Percentiles rank a stretch among this genome's conserved stretches.
These are phyloP conservation scores for Cassiopea xamachana DNA, from an alignment of 30 jellyfish, hydroid and myxozoan species.

Conservation along the genomic window DNA sequence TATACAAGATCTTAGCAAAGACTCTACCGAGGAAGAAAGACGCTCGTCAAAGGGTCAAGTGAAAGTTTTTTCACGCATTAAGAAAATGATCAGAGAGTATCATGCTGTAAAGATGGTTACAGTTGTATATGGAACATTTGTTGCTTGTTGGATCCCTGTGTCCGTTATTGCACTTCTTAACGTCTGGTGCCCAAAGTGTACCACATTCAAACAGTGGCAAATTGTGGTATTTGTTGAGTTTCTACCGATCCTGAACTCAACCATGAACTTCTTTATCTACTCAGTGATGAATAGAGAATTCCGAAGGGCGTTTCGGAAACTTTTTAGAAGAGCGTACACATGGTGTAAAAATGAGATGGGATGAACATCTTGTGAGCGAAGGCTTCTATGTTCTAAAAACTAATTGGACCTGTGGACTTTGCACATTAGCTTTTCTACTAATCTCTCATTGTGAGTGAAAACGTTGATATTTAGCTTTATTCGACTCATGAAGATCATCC, in stretches of 20 bases:
- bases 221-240: slow-evolving; percentile 64
- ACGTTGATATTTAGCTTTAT: no score
- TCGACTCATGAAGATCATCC: no score
- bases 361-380: neutral
- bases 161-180: slow-evolving; percentile 61
- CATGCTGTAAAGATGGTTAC: slow-evolving; percentile 80
- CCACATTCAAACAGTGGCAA: slow-evolving; percentile 64
- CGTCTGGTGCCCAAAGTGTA: slow-evolving; percentile 68
- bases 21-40: slow-evolving; percentile 15
- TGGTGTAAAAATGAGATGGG: slow-evolving; percentile 52
- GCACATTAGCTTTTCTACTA: no score
- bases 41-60: slow-evolving; percentile 20
- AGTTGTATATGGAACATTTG: slow-evolving; percentile 90
- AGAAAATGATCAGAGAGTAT: slow-evolving; percentile 57
- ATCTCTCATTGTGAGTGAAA: no score
- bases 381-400: neutral
- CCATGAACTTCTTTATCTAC: slow-evolving; percentile 86
- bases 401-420: neutral
- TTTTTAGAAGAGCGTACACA: slow-evolving; percentile 16
- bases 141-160: slow-evolving; percentile 89
- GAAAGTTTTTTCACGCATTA: slow-evolving; percentile 41
- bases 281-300: slow-evolving; percentile 77
- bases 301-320: slow-evolving; percentile 66
- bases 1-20: slow-evolving; percentile 30
- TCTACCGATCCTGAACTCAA: slow-evolving; percentile 81